Evolutionary conservation across 2,888 invertebrate species (phyloP).

Genomic region (Protophormia terraenovae): DNA sequence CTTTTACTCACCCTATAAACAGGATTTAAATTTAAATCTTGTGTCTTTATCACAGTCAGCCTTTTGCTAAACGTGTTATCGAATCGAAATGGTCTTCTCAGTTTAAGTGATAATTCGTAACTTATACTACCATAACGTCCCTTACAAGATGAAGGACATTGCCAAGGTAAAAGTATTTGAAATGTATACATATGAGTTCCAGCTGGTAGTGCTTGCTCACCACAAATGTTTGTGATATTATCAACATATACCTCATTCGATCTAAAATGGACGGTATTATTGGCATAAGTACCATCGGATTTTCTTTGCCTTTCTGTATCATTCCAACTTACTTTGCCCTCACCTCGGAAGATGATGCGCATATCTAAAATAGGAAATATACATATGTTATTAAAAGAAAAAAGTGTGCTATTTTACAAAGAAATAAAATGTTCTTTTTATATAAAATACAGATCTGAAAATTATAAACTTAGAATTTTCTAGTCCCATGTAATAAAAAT

Average conservation of each 20-base stretch:
- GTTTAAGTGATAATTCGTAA: constrained; percentile 86
- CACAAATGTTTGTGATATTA: constrained; percentile 44
- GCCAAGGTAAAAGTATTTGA: constrained; percentile 64
- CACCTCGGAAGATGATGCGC: constrained; percentile 71
- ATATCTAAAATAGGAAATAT: not conserved
- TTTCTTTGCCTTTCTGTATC: constrained; percentile 50
- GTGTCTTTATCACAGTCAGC: constrained; percentile 88
- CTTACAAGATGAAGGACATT: constrained; percentile 82
- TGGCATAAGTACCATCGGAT: constrained; percentile 38
- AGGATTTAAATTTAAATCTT: constrained; percentile 89
- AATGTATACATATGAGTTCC: constrained; percentile 69
- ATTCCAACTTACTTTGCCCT: constrained; percentile 72
- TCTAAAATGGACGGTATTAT: constrained; percentile 21
- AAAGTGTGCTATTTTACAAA: too few relatives aligned
- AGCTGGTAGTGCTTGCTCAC: constrained; percentile 35
- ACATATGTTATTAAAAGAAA: not conserved
- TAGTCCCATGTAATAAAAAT: too few relatives aligned
- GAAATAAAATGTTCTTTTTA: too few relatives aligned
- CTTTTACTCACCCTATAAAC: constrained; percentile 84
- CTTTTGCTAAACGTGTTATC: constrained; percentile 73
- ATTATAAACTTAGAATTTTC: too few relatives aligned
- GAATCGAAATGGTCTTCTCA: constrained; percentile 91
- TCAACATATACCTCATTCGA: constrained; percentile 65
- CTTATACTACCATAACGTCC: constrained; percentile 87
- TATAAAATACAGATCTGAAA: too few relatives aligned